Evolutionary conservation across 2,113 vertebrate genomes (phyloP).

Genomic region (Pseudolaguvia tuberculata): DNA sequence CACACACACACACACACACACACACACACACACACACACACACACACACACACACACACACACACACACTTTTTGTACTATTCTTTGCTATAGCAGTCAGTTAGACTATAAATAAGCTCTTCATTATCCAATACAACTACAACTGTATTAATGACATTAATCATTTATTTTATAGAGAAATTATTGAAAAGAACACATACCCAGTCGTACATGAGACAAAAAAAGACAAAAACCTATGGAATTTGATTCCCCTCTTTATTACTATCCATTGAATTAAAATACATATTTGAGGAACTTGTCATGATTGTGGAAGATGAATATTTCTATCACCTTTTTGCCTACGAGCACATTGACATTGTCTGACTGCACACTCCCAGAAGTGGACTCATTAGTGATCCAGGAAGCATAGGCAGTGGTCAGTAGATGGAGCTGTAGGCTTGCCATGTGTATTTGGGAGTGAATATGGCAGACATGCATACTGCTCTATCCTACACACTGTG

Average conservation of each 20-base stretch:
- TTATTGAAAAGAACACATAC: background rate
- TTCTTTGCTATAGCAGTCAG: background rate
- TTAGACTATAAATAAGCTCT: background rate
- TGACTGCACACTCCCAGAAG: conserved; percentile 1
- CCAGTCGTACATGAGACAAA: no score
- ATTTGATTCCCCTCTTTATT: no score
- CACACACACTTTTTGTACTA: no score
- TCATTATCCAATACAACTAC: background rate
- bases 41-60: no score
- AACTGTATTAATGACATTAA: background rate
- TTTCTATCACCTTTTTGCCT: background rate
- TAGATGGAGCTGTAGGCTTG: conserved; percentile 58
- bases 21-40: no score
- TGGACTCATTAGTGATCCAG: background rate
- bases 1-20: no score
- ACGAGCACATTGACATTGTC: background rate
- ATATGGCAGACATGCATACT: conserved; percentile 7
- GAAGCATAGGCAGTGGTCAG: conserved; percentile 21
- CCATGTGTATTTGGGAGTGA: conserved; percentile 7
- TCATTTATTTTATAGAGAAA: background rate
- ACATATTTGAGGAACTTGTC: no score
- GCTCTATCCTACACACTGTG: conserved; percentile 17
- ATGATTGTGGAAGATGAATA: background rate
- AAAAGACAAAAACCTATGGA: no score
- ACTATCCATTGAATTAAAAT: background rate